Evolutionary conservation across 1,140 invertebrate genomes (phyloP), one percentile per base, ranked within the genome.

Genomic region (Drosophila ficusphila): DNA sequence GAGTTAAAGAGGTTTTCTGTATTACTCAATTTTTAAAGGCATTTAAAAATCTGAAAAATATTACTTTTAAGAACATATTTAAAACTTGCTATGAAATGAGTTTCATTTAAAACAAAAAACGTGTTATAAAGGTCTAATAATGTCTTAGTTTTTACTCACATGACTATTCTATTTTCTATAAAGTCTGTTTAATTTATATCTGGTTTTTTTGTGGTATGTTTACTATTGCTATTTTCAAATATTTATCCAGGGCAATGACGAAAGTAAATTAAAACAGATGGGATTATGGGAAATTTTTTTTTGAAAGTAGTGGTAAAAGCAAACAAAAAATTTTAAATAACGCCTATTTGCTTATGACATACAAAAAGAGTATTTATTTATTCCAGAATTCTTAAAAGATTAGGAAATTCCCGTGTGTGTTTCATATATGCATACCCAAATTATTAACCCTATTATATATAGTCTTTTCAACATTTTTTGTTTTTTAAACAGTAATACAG

Each of bases 241-340:
- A 36, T 64, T 60, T 2, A 4, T 4, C 4, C 1, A 27, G 27
- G 39, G 11, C 38, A 44, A 8, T 57, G 27, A 62, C 11, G 23
- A 60, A 41, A 41, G 18, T 41, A 5, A 58, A 42, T 25, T 1
- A n/a, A 41, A 67, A 51, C 44, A 65, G 8, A 51, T 41, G 58
- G 14, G 11, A 18, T 5, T 14, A 4, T 1, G 41, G 25, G 36
- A 64, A 67, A 31, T 49, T 49, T 58, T 25, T n/a, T 8, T 19
- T 41, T 7, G n/a, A 47, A 61, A 18, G 18, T 39, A 31, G 41
- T 23, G 31, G 2, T 12, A 8, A 49, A 5, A 6, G 23, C 6
- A 11, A 47, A 16, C 39, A 38, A 4, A 1, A 23, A 8, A n/a
- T n/a, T 16, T 5, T 12, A 9, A 11, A 34, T 12, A 36, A 12